phyloP scores from a whole-genome alignment of 2,113 vertebrate genomes.

The Podarcis raffonei region DNA sequence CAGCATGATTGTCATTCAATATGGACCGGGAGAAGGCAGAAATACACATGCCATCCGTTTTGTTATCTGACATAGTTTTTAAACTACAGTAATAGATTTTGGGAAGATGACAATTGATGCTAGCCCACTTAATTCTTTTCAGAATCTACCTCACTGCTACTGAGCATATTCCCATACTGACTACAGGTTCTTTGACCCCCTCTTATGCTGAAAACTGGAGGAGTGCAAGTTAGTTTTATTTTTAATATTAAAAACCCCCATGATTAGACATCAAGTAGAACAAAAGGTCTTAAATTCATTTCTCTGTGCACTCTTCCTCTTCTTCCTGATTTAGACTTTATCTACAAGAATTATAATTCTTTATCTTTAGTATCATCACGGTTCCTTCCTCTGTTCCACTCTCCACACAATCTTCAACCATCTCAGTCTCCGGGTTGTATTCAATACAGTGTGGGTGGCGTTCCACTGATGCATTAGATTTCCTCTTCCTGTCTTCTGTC shows the following conservation, averaged over 20 bases:
- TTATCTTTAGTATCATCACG: background rate
- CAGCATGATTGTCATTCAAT: constrained; percentile 1
- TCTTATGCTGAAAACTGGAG: background rate
- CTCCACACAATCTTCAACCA: background rate
- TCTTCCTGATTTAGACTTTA: background rate
- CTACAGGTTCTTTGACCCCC: background rate
- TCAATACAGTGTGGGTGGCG: no score
- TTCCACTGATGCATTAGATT: no score
- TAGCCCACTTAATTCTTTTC: background rate
- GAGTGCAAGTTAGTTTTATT: background rate
- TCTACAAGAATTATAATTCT: background rate
- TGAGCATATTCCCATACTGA: background rate
- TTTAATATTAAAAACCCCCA: background rate
- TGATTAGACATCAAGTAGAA: background rate
- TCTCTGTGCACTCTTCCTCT: background rate
- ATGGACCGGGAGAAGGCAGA: background rate
- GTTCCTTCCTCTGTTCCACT: background rate
- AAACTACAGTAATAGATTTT: background rate
- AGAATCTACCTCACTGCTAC: background rate
- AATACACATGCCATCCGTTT: background rate
- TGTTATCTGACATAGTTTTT: background rate
- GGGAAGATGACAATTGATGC: background rate
- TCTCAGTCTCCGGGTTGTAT: no score
- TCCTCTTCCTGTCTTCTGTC: no score
- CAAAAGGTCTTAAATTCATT: background rate